Evolutionary conservation across 2,797 vertebrate genomes (phyloP).

Genomic region (Apodemus agrarius): DNA sequence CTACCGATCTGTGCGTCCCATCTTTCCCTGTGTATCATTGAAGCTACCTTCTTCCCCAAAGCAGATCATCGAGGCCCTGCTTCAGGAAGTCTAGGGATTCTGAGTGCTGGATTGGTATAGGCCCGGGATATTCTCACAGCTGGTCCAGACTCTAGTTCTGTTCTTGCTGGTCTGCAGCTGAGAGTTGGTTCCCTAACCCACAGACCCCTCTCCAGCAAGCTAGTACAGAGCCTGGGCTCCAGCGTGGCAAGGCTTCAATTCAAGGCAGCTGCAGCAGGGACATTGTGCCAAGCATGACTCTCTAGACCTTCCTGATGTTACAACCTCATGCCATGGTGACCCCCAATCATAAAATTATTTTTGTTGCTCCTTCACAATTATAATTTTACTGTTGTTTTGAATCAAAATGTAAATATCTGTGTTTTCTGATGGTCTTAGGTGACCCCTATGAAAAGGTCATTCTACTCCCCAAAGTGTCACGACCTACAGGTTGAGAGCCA

Average conservation of each 20-base stretch:
- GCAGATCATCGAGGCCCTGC: not conserved
- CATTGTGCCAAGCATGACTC: not conserved
- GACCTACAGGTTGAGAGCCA: not conserved
- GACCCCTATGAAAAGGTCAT: too few species aligned
- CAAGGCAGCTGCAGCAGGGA: not conserved
- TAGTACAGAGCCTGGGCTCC: not conserved
- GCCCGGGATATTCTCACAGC: not conserved
- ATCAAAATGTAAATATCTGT: not conserved
- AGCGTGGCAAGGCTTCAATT: not conserved
- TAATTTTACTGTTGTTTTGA: not conserved
- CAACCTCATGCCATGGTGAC: not conserved
- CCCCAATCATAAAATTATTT: not conserved
- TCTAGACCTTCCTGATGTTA: not conserved
- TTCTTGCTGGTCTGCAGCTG: not conserved
- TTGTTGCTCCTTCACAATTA: not conserved
- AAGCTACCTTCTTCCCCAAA: not conserved
- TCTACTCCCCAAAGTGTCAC: not conserved
- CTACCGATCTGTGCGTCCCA: not conserved
- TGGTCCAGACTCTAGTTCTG: not conserved
- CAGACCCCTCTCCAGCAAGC: fast-evolving
- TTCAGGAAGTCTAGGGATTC: not conserved
- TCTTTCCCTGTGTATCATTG: not conserved
- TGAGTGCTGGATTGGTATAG: not conserved
- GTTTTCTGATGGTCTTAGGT: not conserved
- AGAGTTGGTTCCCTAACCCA: fast-evolving